These are phyloP conservation scores for Lethrus apterus DNA, from an alignment of 1,140 invertebrate species.

Conservation along the genomic window DNA sequence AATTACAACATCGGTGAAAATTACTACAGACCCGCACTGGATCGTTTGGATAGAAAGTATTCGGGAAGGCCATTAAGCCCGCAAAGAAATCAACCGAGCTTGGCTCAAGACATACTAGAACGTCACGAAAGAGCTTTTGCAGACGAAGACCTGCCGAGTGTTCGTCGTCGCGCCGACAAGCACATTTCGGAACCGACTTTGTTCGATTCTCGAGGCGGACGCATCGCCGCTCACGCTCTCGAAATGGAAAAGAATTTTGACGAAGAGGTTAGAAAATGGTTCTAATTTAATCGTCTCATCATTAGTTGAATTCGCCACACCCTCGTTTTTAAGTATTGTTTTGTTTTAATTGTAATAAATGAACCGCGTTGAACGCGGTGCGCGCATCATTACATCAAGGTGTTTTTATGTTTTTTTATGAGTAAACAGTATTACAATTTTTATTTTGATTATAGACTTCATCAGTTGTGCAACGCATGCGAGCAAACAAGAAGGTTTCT, in stretches of 20 bases:
- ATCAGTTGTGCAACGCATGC: constrained; percentile 37
- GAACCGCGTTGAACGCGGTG: neutral
- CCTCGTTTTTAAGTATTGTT: neutral
- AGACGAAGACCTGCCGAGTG: constrained; percentile 42
- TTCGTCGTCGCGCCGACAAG: constrained; percentile 34
- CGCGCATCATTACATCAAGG: no score
- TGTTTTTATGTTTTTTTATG: no score
- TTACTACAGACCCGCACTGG: constrained; percentile 66
- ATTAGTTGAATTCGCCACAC: no score
- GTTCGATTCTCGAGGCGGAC: constrained; percentile 34
- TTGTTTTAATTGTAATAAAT: constrained; percentile 2
- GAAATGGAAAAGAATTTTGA: constrained; percentile 36
- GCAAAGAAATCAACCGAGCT: constrained; percentile 37
- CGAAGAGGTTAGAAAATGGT: constrained; percentile 34
- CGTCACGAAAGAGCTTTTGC: constrained; percentile 46
- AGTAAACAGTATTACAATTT: no score
- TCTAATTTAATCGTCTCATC: no score
- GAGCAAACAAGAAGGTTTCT: constrained; percentile 48
- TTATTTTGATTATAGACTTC: constrained; percentile 32
- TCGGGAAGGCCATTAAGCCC: constrained; percentile 46
- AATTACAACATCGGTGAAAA: constrained; percentile 74
- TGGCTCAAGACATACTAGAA: constrained; percentile 39
- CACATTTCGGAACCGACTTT: constrained; percentile 31
- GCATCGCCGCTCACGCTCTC: constrained; percentile 24
- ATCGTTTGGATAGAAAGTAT: constrained; percentile 64